These are phyloP conservation scores for Triops cancriformis DNA, from an alignment of 1,140 invertebrate genomes.

Conservation along the genomic window DNA sequence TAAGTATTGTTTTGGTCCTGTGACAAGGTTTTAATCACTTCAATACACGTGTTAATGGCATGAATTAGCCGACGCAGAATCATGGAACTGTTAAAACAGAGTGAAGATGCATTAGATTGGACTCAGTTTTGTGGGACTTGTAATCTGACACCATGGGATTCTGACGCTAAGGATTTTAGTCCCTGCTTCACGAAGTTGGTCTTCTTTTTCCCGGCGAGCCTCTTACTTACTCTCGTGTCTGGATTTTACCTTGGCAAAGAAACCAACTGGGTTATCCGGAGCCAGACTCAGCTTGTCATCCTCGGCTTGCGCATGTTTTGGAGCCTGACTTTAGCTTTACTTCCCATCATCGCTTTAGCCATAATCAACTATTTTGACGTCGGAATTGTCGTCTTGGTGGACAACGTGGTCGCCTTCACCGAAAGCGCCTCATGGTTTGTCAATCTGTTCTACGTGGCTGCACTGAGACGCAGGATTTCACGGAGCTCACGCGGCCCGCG, in stretches of 20 bases:
- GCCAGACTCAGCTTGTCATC: not conserved
- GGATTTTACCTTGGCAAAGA: conserved; percentile 23
- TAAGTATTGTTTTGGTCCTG: too few relatives aligned
- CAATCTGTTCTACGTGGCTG: conserved; percentile 23
- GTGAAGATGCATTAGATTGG: not conserved
- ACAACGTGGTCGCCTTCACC: conserved; percentile 16
- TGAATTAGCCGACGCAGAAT: not conserved
- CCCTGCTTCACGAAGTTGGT: conserved; percentile 22
- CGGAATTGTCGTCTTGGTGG: not conserved
- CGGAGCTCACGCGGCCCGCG: conserved; percentile 11
- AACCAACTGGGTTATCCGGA: conserved; percentile 23
- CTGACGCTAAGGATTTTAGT: not conserved
- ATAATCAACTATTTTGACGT: not conserved
- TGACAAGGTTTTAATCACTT: too few relatives aligned
- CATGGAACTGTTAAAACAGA: not conserved
- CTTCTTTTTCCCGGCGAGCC: conserved; percentile 21
- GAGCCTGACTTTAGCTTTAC: conserved; percentile 14
- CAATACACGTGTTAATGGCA: not conserved
- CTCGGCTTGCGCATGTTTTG: conserved; percentile 15
- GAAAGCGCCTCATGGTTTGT: conserved; percentile 18
- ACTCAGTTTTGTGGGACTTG: not conserved
- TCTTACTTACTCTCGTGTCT: conserved; percentile 20
- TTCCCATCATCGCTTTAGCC: conserved; percentile 18
- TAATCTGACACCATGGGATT: not conserved
- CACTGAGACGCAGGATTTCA: conserved; percentile 25